Evolutionary conservation across 2,113 vertebrate genomes (phyloP), one percentile per base, ranked within the genome.

Genomic region (Oenanthe melanoleuca): DNA sequence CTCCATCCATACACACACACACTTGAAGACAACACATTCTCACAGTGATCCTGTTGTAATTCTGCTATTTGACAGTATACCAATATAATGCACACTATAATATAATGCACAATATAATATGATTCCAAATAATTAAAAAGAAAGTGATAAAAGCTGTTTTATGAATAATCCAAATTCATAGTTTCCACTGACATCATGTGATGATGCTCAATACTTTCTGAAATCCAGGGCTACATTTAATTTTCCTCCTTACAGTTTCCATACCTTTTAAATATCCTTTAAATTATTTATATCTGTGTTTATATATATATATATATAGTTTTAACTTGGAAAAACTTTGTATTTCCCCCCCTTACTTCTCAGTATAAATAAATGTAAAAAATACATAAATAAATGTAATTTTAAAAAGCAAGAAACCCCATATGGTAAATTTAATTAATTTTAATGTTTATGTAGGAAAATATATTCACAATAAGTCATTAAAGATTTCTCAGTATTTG

Each of bases 271-370:
- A 33, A 73, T 50, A 20, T 71, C 5, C 19, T 78, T 66, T 15
- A 38, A 44, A 29, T 44, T 45, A 11, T 33, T 75, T 60, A 20
- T 38, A 7, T n/a, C 7, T 45, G 5, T 80, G 1, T 52, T 8
- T 56, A 3, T 16, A 15, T 37, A 28, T 29, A 25, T 16, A 24
- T n/a, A n/a, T 16, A 15, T 37, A 28, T 29, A 24, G 14, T 80
- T 78, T 55, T 53, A 91, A 42, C 24, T 44, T 26, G 17, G 11
- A 52, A 1, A 1, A 56, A 28, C 10, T 34, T 75, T 52, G 5
- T 1, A 61, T 69, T 33, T 3, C 0, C 0, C 4, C 9, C 8
- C 29, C n/a, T 44, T 53, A 23, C 2, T 40, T 63, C 6, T 16
- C 59, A 13, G 21, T 73, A 77, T 17, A 5, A 81, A 52, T 59